These are phyloP conservation scores for Maconellicoccus hirsutus DNA, from an alignment of 1,140 invertebrate genomes.

Conservation along the genomic window DNA sequence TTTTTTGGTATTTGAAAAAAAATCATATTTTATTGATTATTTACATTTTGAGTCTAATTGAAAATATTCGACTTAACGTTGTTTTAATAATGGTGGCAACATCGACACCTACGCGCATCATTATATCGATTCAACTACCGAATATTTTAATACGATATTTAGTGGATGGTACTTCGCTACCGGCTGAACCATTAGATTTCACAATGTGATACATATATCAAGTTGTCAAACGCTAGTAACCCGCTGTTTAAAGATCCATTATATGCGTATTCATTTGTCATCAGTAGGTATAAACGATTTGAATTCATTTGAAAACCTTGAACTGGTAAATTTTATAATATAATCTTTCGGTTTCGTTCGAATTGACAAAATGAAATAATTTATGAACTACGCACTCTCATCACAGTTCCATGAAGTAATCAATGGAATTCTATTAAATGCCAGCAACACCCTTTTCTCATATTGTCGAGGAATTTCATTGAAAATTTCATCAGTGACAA, in stretches of 20 bases:
- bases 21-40: too few relatives aligned
- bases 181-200: slow-evolving; percentile 10
- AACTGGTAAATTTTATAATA: slow-evolving; percentile 13
- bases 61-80: too few relatives aligned
- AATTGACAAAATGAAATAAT: slow-evolving; percentile 6
- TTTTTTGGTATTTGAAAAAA: too few relatives aligned
- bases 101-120: not conserved
- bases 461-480: too few relatives aligned
- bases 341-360: not conserved
- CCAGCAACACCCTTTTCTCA: too few relatives aligned
- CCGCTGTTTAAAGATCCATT: slow-evolving; percentile 16
- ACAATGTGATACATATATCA: slow-evolving; percentile 19
- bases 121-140: not conserved
- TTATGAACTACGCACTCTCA: not conserved
- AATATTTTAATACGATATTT: slow-evolving; percentile 10
- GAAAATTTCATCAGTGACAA: too few relatives aligned
- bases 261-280: slow-evolving; percentile 21
- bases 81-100: too few relatives aligned
- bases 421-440: too few relatives aligned
- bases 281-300: not conserved
- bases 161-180: slow-evolving; percentile 11
- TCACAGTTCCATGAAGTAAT: not conserved
- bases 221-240: slow-evolving; percentile 14
- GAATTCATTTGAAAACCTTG: slow-evolving; percentile 7
- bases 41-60: too few relatives aligned